phyloP scores from a whole-genome alignment of 2,113 vertebrate species.

The Platysteira castanea region DNA sequence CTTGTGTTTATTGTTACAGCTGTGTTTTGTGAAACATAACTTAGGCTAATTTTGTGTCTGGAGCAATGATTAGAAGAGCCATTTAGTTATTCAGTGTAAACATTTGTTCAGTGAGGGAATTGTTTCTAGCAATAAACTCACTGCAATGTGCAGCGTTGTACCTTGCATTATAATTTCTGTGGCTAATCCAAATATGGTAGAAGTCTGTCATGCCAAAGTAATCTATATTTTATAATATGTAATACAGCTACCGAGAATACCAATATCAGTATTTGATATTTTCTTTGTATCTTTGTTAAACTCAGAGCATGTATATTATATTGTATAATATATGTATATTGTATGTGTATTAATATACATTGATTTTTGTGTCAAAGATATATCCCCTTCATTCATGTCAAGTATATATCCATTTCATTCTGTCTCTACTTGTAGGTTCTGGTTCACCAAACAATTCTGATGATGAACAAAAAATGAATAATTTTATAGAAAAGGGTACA shows the following conservation, averaged over 20 bases:
- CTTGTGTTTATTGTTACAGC: background rate
- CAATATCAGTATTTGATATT: background rate
- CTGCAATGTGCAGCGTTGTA: background rate
- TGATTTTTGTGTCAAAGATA: slow-evolving; percentile 14
- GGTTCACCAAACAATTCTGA: slow-evolving; percentile 90
- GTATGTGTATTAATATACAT: background rate
- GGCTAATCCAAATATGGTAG: background rate
- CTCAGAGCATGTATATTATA: background rate
- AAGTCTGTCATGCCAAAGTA: background rate
- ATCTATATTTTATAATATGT: background rate
- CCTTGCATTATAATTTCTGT: background rate
- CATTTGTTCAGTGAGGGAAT: background rate
- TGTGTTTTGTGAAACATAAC: background rate
- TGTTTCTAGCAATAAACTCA: background rate
- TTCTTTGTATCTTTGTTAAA: background rate
- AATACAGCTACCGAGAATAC: background rate
- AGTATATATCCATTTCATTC: slow-evolving; percentile 66
- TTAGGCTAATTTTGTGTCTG: background rate
- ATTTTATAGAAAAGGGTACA: slow-evolving; percentile 97
- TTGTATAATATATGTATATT: background rate
- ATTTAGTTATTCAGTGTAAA: background rate
- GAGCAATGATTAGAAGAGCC: background rate
- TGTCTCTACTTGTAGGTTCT: slow-evolving; percentile 84
- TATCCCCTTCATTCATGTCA: background rate
- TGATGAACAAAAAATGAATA: slow-evolving; percentile 89